A percentile compares a stretch with the other conserved stretches of the same genome.
phyloP scores from a whole-genome alignment of 2,113 vertebrate species.

The Calyptomena viridis region DNA sequence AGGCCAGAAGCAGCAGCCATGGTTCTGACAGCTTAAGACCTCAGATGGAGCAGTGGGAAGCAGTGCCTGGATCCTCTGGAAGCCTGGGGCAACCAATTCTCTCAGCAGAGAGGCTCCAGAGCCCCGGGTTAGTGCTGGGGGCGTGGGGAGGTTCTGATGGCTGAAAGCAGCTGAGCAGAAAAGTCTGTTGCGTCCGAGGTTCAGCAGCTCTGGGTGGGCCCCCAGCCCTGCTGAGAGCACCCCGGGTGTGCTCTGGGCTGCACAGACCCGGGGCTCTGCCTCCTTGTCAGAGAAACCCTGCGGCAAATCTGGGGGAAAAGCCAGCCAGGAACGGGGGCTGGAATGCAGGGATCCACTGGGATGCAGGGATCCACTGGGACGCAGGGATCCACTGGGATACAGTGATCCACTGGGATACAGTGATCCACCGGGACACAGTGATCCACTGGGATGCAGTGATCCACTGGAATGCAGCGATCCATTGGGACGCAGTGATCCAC shows the following conservation, averaged over 20 bases:
- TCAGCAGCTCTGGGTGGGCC: not conserved
- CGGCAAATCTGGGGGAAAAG: not conserved
- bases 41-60: not conserved
- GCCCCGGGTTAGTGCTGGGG: not conserved
- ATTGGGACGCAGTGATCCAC: too few species aligned
- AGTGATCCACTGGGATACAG: too few species aligned
- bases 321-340: not conserved
- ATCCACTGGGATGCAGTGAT: not conserved
- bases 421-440: not conserved
- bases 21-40: not conserved
- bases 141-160: not conserved
- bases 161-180: not conserved
- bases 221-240: not conserved
- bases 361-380: too few species aligned
- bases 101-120: not conserved
- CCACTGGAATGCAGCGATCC: not conserved
- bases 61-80: not conserved
- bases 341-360: not conserved
- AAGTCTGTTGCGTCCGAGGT: not conserved
- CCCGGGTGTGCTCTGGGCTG: not conserved
- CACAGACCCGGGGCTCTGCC: not conserved
- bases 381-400: too few species aligned
- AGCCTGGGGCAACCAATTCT: not conserved
- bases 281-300: not conserved
- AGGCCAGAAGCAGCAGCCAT: not conserved